Evolutionary conservation across 2,888 invertebrate genomes (phyloP), one percentile per base, ranked within the genome.

Genomic region (Bruchidius siliquastri): DNA sequence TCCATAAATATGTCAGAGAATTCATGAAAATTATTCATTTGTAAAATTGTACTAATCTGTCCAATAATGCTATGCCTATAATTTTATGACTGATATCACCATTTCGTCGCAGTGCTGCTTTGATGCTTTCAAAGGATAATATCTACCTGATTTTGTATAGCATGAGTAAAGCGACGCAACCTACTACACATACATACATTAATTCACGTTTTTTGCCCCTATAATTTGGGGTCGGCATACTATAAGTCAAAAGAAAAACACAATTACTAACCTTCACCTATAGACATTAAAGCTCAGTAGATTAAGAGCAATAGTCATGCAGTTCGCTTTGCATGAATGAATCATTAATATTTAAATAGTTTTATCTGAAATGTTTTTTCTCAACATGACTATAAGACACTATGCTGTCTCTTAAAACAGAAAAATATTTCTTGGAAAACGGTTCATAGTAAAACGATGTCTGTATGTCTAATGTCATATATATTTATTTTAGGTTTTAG

Each of bases 161-260:
- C 85, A 86, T 86, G 76, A 87, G 83, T 78, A 87, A 83, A 76
- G 82, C 84, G 81, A 86, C 86, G 85, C 86, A 87, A 83, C 86
- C 84, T 80, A 87, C 85, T 86, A 87, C 86, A 82, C 86, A 87
- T 87, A 87, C 86, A 87, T 87, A 87, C 86, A 87, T 86, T 84
- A 87, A 82, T 84, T 86, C 86, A 85, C 86, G 84, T 84, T 87
- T 86, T 86, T 87, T 87, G 72, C 86, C 86, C 86, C 86, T 83
- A 80, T 49, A 49, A 49, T 86, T 86, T 77, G 86, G 86, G 85
- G 85, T 84, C 80, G 86, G 86, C 85, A 86, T 86, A 86, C 86
- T 86, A 86, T 75, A 82, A 79, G 71, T 21, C 78, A 79, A 76
- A 74, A 74, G 71, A 77, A 77, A 76, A 75, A 72, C 73, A 75